Base-by-base conservation (phyloP, 2,888 invertebrate genomes). In the Melanostoma scalare region DNA sequence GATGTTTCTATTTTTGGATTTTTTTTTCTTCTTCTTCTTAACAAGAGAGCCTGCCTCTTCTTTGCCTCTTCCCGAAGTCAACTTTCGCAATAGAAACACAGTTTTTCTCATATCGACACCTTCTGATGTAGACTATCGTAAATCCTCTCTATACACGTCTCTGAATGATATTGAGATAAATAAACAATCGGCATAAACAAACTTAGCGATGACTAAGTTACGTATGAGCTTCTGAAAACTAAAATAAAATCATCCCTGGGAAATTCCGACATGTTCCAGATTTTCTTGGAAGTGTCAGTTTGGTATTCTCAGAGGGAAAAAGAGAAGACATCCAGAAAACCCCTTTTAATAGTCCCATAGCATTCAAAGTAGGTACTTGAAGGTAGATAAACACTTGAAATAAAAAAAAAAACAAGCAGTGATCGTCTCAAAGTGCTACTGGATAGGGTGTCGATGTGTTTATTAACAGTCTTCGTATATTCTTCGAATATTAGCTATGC, bases 281-380 rank as follows among this genome's bases (percentile, higher is more conserved):
- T 20, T 65, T 78, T 78, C 82, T 65, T 3, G 36, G 82, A 78
- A 73, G 38, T 76, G 61, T 63, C 72, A 44, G 53, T 31, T 20
- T 4, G 2, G 9, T 6, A n/a, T 3, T 2, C 2, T 2, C 20
- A 31, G 2, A 9, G 6, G 2, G 38, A 10, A 6, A 52, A 36
- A 10, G 9, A 38, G 8, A 36, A 38, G 35, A 35, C 58, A 63
- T 60, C 53, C 65, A 61, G 46, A 46, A 73, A 65, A 69, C 77
- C 77, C 77, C 69, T 82, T 73, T 30, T 20, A 20, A 20, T 20
- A 20, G 20, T 1, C 20, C 20, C 20, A 20, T 20, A 20, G 79
- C 77, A 71, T 71, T 40, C 40, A 35, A 78, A 72, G 52, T 60
- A 72, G 40, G 36, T 36, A 60, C 73, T 71, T 75, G n/a, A 55